A percentile compares a stretch with the other conserved stretches of the same genome.
Evolutionary conservation across 2,888 invertebrate genomes (phyloP).

Genomic region (Platycnemis pennipes): DNA sequence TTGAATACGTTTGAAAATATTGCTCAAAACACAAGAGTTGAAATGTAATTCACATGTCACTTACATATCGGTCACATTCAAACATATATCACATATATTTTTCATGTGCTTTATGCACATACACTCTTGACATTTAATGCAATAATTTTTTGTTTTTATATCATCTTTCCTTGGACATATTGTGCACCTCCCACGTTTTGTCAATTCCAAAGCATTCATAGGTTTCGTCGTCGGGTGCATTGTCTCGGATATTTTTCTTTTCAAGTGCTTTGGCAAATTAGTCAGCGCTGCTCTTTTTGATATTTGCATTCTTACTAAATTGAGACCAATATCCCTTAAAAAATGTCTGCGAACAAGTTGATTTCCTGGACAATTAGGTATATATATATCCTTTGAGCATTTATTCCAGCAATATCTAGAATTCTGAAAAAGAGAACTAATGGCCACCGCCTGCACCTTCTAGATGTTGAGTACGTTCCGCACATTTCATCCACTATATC

Average conservation of each 20-base stretch:
- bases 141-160: neutral
- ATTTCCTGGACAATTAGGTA: neutral
- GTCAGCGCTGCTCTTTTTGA: neutral
- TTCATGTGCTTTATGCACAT: neutral
- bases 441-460: constrained; percentile 36
- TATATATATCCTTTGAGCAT: neutral
- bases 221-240: neutral
- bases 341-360: neutral
- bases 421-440: neutral
- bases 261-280: neutral
- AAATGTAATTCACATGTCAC: too few relatives aligned
- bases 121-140: neutral
- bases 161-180: neutral
- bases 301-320: neutral
- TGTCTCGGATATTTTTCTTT: neutral
- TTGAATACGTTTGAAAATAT: neutral
- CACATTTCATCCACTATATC: neutral
- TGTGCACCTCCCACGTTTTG: neutral
- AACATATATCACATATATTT: neutral
- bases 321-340: neutral
- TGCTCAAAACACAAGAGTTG: neutral
- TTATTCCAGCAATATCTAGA: neutral
- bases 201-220: neutral
- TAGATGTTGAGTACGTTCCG: constrained; percentile 20
- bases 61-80: neutral